Percentiles rank a stretch among this genome's conserved stretches.
Conservation (phyloP, 2,888 invertebrate species). For the Ecliptopera silaceata region DNA sequence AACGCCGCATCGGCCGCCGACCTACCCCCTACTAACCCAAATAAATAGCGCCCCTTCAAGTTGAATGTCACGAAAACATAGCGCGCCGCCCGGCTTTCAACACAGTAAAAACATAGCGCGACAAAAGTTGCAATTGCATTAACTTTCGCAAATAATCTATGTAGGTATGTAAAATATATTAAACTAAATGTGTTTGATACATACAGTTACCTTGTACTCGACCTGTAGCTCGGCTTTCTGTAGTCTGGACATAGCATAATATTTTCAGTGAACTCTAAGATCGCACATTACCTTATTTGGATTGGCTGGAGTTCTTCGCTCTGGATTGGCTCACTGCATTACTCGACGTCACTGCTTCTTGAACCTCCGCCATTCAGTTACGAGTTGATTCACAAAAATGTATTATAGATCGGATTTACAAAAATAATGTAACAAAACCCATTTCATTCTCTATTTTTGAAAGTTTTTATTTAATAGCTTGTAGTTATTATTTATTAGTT, state of each 20-base stretch:
- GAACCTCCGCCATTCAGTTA: not conserved
- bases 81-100: not conserved
- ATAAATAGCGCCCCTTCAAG: conserved; percentile 12
- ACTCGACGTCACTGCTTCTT: not conserved
- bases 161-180: too few relatives aligned
- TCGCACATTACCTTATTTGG: not conserved
- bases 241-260: too few relatives aligned
- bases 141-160: too few relatives aligned
- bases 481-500: too few relatives aligned
- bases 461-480: too few relatives aligned
- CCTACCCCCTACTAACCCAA: conserved; percentile 14
- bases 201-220: not conserved
- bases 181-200: not conserved
- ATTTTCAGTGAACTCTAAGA: not conserved
- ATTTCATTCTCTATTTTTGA: too few relatives aligned
- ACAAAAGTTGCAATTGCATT: too few relatives aligned
- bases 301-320: not conserved
- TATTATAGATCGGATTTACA: too few relatives aligned
- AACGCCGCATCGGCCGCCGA: conserved; percentile 2
- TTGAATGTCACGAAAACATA: conserved; percentile 8
- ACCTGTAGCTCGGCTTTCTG: too few relatives aligned
- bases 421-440: too few relatives aligned
- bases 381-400: not conserved
- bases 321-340: too few relatives aligned
- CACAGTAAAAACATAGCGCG: too few relatives aligned